Base-by-base conservation (phyloP, 2,888 invertebrate species). In the Temnothorax ravouxi region DNA sequence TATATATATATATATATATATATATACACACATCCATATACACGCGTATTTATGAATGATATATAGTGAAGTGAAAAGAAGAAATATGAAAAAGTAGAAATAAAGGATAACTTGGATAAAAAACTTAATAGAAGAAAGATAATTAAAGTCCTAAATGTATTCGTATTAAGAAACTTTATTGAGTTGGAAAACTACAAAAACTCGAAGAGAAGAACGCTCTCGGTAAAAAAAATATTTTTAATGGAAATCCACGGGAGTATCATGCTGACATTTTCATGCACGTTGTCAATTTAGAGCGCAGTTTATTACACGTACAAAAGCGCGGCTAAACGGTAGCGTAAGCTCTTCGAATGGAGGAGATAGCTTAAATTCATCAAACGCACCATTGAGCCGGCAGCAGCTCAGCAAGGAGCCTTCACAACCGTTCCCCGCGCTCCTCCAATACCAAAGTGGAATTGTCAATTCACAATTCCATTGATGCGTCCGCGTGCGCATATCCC, bases 341-440 rank as follows among this genome's bases (percentile, higher is more conserved):
- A 83, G 72, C 71, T 47, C n/a, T 59, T n/a, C 34, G 71, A 47
- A 50, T 52, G 54, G 77, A 79, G 87, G 86, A 87, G 89, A 86
- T 88, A 86, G 87, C 90, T 91, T 89, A 91, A 92, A 92, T 92
- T 92, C 92, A 92, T 92, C 91, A 91, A 85, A 88, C 88, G 81
- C 77, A 71, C 88, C 90, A 91, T 92, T 90, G 90, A 88, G 88
- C 76, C 86, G 84, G 86, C 71, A 69, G 81, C 84, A 76, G 64
- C 64, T 67, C 44, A 76, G 54, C 66, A 80, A 79, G 72, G 9
- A 82, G 84, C 34, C 54, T 34, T 29, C 54, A 21, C 62, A 44
- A 44, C 41, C 66, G 66, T 77, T 72, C 79, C 83, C 69, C 82
- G 86, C 80, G 9, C 18, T 82, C 59, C 47, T 84, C 89, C 88